A percentile compares a stretch with the other conserved stretches of the same genome.
These are phyloP conservation scores for Laothoe populi DNA, from an alignment of 2,888 invertebrate genomes.

Conservation along the genomic window DNA sequence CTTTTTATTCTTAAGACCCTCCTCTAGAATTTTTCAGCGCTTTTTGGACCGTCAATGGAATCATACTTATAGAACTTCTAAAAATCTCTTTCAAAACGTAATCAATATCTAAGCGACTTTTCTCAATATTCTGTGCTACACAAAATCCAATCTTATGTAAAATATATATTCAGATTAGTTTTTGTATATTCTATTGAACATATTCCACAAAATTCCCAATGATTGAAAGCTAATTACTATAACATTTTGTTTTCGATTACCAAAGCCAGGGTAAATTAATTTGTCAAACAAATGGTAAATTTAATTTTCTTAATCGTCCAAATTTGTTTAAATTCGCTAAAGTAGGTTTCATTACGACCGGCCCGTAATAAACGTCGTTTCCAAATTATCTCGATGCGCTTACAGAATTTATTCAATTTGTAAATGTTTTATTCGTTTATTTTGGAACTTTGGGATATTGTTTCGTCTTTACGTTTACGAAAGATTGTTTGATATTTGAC, in stretches of 20 bases:
- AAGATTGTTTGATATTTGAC: background rate
- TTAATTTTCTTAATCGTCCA: conserved; percentile 58
- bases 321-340: conserved; percentile 22
- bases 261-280: conserved; percentile 42
- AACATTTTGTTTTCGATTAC: conserved; percentile 7
- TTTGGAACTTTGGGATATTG: background rate
- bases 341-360: conserved; percentile 32
- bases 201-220: too few relatives aligned
- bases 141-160: too few relatives aligned
- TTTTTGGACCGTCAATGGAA: too few relatives aligned
- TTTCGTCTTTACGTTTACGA: conserved; percentile 11
- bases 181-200: too few relatives aligned
- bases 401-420: conserved; percentile 27
- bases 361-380: conserved; percentile 55
- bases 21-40: too few relatives aligned
- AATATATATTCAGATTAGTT: too few relatives aligned
- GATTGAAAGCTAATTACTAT: background rate
- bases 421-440: conserved; percentile 9
- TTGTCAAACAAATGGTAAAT: conserved; percentile 54
- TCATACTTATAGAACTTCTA: too few relatives aligned
- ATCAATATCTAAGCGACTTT: too few relatives aligned
- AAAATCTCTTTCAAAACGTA: too few relatives aligned
- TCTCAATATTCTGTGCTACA: too few relatives aligned
- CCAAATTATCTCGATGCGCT: conserved; percentile 42
- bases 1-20: too few relatives aligned